phyloP scores from a whole-genome alignment of 2,113 vertebrate genomes.

The Cnemophilus loriae region DNA sequence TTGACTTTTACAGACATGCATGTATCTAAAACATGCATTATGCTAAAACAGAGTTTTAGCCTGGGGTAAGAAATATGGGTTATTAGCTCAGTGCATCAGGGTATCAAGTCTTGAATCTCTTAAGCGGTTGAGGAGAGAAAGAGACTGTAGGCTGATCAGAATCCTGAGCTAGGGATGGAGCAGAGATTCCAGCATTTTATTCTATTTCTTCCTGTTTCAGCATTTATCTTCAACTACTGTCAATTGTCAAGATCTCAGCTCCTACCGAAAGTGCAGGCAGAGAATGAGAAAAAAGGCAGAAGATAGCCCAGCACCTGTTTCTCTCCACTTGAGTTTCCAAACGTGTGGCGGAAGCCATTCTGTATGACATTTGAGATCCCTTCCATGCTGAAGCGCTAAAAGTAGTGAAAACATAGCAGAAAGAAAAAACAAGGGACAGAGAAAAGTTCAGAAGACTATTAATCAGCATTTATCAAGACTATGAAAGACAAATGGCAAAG shows the following conservation, averaged over 20 bases:
- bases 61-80: not conserved
- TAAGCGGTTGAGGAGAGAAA: not conserved
- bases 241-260: constrained; percentile 15
- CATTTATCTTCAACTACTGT: not conserved
- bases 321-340: constrained; percentile 91
- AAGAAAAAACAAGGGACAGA: constrained; percentile 69
- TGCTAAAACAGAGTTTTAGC: not conserved
- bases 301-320: constrained; percentile 88
- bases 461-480: constrained; percentile 46
- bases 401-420: constrained; percentile 60
- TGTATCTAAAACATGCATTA: not conserved
- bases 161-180: not conserved
- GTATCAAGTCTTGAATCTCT: not conserved
- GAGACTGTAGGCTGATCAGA: not conserved
- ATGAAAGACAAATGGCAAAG: constrained; percentile 35
- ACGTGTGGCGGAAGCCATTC: constrained; percentile 95
- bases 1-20: not conserved
- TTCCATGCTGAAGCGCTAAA: constrained; percentile 97
- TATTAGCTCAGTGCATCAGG: not conserved
- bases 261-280: constrained; percentile 48
- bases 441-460: constrained; percentile 74
- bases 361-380: constrained; percentile 97
- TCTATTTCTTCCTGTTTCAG: not conserved
- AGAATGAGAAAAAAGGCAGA: constrained; percentile 59
- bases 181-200: not conserved